A percentile compares a stretch with the other conserved stretches of the same genome.
Evolutionary conservation across 2,797 vertebrate species (phyloP).

Genomic region (Danio jaintianensis): DNA sequence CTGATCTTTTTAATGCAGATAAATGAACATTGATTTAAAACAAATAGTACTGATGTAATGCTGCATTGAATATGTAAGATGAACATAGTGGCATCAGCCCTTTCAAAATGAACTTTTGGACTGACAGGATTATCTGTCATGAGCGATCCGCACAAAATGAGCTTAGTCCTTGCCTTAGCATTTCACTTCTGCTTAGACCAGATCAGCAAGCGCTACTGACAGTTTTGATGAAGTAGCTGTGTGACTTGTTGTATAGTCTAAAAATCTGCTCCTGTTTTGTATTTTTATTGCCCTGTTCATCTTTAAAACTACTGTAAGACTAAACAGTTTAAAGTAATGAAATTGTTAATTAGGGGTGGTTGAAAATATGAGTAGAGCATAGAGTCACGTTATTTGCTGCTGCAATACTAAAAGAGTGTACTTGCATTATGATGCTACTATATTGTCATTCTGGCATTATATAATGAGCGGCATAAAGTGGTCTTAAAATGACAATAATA

Average conservation of each 20-base stretch:
- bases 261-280: neutral
- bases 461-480: no score
- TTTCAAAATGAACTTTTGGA: conserved; percentile 21
- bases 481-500: no score
- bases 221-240: no score
- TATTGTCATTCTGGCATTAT: no score
- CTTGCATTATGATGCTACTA: no score
- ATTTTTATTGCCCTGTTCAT: neutral
- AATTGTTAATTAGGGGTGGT: no score
- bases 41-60: neutral
- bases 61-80: neutral
- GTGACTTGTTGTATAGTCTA: neutral
- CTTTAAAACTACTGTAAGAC: no score
- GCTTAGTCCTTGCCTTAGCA: conserved; percentile 13
- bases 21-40: neutral
- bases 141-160: conserved; percentile 17
- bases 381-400: no score
- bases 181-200: conserved; percentile 35
- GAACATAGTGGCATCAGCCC: neutral
- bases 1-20: neutral
- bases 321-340: no score
- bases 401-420: no score
- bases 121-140: conserved; percentile 27
- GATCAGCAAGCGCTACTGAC: conserved; percentile 10
- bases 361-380: no score